Conservation (phyloP, 2,797 vertebrate genomes). For the Myotis daubentonii region DNA sequence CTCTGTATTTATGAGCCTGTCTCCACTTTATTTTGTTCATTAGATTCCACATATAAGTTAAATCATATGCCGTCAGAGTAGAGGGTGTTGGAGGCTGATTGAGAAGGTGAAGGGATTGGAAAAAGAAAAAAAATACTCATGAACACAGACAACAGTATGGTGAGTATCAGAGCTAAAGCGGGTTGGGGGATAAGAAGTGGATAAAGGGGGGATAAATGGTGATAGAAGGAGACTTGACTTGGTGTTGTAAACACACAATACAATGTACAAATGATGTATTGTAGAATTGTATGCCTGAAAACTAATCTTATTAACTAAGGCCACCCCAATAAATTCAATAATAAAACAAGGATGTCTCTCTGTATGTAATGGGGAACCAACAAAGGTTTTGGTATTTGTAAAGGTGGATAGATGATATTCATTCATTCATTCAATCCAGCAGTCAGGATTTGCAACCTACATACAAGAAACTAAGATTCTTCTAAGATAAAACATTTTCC, state of each 20-base stretch:
- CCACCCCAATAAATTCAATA: not conserved
- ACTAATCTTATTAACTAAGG: not conserved
- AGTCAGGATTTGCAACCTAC: not conserved
- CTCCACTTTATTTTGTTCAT: not conserved
- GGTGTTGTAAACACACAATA: not conserved
- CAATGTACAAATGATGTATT: not conserved
- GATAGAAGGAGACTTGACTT: not conserved
- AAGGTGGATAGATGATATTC: not conserved
- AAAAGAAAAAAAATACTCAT: not conserved
- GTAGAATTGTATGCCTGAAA: not conserved
- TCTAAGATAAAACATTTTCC: not conserved
- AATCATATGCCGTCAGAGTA: not conserved
- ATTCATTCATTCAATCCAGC: not conserved
- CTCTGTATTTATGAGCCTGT: not conserved
- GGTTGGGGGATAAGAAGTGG: not conserved
- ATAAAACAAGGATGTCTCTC: not conserved
- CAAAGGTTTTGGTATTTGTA: not conserved
- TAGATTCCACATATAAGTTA: not conserved
- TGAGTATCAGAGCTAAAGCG: not conserved
- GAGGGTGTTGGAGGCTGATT: not conserved
- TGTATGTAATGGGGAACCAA: not conserved
- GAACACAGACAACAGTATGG: not conserved
- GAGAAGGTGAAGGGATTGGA: not conserved
- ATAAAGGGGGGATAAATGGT: not conserved
- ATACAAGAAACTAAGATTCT: not conserved